These are phyloP conservation scores for Chrysopa pallens DNA, from an alignment of 1,140 invertebrate genomes.

Conservation along the genomic window DNA sequence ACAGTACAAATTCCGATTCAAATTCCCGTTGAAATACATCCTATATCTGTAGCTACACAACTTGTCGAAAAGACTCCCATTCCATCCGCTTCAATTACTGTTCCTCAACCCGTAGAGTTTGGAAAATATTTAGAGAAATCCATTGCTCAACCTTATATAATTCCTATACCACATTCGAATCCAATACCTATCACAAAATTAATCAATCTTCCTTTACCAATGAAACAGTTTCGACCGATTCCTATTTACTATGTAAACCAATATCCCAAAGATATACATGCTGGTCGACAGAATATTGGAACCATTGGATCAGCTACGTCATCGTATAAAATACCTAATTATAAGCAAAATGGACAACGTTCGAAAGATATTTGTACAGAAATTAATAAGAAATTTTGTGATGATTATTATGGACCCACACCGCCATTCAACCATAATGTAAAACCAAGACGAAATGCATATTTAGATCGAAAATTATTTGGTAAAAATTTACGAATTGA, in stretches of 20 bases:
- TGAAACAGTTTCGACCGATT: too few species aligned
- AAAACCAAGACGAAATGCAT: conserved; percentile 3
- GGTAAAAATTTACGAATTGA: conserved; percentile 50
- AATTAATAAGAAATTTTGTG: too few species aligned
- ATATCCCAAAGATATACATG: too few species aligned
- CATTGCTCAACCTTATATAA: conserved; percentile 2
- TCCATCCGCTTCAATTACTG: conserved; percentile 9
- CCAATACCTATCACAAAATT: conserved; percentile 6
- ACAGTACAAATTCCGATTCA: conserved; percentile 17
- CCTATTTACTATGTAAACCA: too few species aligned
- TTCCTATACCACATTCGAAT: conserved; percentile 6
- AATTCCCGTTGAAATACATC: conserved; percentile 25
- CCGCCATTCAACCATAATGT: not conserved
- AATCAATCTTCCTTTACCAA: too few species aligned
- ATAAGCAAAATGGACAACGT: too few species aligned
- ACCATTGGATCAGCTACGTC: too few species aligned
- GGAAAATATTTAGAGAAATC: conserved; percentile 21
- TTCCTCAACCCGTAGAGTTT: conserved; percentile 23
- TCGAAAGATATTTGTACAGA: too few species aligned
- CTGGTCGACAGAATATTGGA: too few species aligned
- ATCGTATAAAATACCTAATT: too few species aligned
- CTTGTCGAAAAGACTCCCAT: conserved; percentile 24
- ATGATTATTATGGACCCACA: too few species aligned
- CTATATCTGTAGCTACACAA: conserved; percentile 16
- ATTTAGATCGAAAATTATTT: conserved; percentile 24